A percentile compares a stretch with the other conserved stretches of the same genome.
phyloP scores from a whole-genome alignment of 2,113 vertebrate genomes.

The Myiopsitta monachus region DNA sequence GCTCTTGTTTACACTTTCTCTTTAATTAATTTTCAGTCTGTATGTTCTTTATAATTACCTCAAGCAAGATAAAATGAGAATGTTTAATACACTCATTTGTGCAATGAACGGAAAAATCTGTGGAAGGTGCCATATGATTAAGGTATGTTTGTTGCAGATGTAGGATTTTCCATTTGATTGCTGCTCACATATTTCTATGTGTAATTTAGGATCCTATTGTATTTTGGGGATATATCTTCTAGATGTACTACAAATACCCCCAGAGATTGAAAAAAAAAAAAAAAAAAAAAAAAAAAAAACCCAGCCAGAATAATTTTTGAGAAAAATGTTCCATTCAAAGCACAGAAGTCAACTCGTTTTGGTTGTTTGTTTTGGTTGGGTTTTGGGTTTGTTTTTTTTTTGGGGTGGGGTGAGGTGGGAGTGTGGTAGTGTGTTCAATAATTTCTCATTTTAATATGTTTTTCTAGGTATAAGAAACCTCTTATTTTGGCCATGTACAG shows the following conservation, averaged over 20 bases:
- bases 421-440: fast-evolving
- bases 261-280: background rate
- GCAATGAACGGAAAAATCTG: background rate
- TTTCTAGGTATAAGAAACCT: background rate
- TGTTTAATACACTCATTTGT: background rate
- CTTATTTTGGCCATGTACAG: background rate
- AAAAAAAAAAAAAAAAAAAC: background rate
- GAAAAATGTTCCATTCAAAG: background rate
- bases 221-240: background rate
- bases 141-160: background rate
- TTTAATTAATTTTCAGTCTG: conserved; percentile 3
- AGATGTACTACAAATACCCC: background rate
- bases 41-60: background rate
- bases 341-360: background rate
- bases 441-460: background rate
- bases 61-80: conserved; percentile 2
- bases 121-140: background rate
- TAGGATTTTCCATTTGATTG: background rate
- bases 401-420: background rate
- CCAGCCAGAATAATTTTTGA: background rate
- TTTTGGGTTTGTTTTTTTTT: background rate
- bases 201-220: background rate
- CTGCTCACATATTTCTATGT: background rate
- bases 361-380: background rate
- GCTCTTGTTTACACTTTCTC: background rate